Evolutionary conservation across 1,140 invertebrate genomes (phyloP).

Genomic region (Mycetomoellerius zeteki): DNA sequence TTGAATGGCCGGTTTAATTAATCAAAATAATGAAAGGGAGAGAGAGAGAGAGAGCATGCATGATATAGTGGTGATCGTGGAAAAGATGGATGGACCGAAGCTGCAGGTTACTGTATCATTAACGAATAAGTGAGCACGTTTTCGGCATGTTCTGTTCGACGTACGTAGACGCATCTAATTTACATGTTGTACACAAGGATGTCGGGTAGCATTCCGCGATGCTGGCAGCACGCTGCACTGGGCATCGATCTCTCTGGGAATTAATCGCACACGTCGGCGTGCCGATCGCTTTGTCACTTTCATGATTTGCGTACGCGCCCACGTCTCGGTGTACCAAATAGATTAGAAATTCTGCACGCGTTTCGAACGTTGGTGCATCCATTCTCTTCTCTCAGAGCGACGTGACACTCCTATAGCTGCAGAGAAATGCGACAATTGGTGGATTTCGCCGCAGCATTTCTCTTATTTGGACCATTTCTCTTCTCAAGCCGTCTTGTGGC

Average conservation of each 20-base stretch:
- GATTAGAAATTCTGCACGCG: conserved; percentile 66
- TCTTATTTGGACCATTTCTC: neutral
- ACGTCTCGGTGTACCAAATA: conserved; percentile 28
- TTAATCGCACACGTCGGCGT: conserved; percentile 53
- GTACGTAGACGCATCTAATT: conserved; percentile 45
- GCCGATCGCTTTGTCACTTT: conserved; percentile 64
- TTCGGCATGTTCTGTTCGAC: conserved; percentile 44
- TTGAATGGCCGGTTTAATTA: neutral
- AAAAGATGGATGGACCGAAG: conserved; percentile 24
- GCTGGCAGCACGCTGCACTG: neutral
- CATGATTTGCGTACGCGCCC: conserved; percentile 58
- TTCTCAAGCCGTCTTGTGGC: neutral
- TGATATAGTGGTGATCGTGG: neutral
- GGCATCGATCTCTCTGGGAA: conserved; percentile 51
- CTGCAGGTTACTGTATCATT: conserved; percentile 50
- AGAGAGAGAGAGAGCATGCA: neutral
- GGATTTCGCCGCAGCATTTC: conserved; percentile 18
- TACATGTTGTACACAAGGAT: conserved; percentile 41
- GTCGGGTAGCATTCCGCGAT: conserved; percentile 43
- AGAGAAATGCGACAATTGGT: conserved; percentile 8
- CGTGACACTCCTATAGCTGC: conserved; percentile 6
- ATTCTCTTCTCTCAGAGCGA: conserved; percentile 13
- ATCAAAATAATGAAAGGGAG: neutral
- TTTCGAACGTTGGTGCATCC: conserved; percentile 44
- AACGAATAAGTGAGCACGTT: conserved; percentile 39